Conservation (phyloP, 2,113 vertebrate genomes). For the Abramis brama region DNA sequence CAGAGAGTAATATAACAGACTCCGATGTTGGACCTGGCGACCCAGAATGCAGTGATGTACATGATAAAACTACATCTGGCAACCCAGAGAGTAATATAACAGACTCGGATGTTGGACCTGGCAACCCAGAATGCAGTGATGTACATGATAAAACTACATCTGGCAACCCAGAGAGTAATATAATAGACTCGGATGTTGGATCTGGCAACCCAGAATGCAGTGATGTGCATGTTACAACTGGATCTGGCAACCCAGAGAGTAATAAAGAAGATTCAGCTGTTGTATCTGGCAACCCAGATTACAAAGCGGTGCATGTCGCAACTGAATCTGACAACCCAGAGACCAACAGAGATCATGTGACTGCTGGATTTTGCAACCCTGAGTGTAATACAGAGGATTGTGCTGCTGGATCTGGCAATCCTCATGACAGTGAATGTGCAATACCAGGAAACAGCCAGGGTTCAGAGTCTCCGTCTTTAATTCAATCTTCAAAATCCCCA, state of each 20-base stretch:
- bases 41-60: neutral
- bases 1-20: neutral
- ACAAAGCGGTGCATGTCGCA: neutral
- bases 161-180: neutral
- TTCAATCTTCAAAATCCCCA: conserved; percentile 26
- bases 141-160: neutral
- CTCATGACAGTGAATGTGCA: conserved; percentile 7
- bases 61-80: neutral
- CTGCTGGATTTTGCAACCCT: neutral
- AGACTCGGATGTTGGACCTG: neutral
- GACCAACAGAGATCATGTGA: neutral
- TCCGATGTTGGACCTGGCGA: neutral
- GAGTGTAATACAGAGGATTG: neutral
- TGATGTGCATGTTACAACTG: neutral
- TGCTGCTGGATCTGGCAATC: neutral
- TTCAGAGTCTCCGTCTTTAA: neutral
- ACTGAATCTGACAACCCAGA: neutral
- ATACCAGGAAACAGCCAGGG: neutral
- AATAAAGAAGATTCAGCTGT: neutral
- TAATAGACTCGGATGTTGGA: neutral
- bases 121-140: neutral
- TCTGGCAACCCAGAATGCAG: neutral
- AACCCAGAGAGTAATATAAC: neutral
- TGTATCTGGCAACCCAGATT: neutral
- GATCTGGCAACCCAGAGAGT: neutral